These are phyloP conservation scores for Thripadectes ignobilis DNA, from an alignment of 2,797 vertebrate species.

Conservation along the genomic window DNA sequence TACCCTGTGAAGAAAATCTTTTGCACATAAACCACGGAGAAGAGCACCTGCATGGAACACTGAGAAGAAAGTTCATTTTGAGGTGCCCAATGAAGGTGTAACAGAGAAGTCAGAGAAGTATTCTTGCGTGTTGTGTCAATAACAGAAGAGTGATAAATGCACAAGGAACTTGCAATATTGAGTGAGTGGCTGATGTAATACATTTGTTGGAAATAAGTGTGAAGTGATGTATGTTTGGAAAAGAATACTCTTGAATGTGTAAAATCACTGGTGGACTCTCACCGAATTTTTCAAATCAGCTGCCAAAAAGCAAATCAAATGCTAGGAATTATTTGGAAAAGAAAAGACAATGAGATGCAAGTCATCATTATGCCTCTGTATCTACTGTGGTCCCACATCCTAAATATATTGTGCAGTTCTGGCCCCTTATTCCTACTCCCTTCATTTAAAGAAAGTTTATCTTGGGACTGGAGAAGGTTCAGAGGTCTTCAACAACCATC, in stretches of 20 bases:
- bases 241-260: not conserved
- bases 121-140: not conserved
- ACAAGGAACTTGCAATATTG: not conserved
- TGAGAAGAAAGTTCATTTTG: not conserved
- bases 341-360: not conserved
- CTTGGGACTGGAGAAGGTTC: not conserved
- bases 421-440: not conserved
- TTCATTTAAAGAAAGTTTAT: not conserved
- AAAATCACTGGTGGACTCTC: not conserved
- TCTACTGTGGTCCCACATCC: not conserved
- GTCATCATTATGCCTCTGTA: not conserved
- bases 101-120: not conserved
- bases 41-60: not conserved
- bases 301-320: not conserved
- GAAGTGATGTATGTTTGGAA: not conserved
- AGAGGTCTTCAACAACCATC: not conserved
- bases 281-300: not conserved
- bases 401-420: not conserved
- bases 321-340: not conserved
- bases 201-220: not conserved
- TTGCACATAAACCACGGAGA: not conserved
- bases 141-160: not conserved
- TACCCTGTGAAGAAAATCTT: not conserved
- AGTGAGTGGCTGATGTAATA: not conserved
- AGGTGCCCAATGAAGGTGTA: not conserved